Evolutionary conservation across 1,140 invertebrate genomes (phyloP), one percentile per base, ranked within the genome.

Genomic region (Globodera ellingtonae): DNA sequence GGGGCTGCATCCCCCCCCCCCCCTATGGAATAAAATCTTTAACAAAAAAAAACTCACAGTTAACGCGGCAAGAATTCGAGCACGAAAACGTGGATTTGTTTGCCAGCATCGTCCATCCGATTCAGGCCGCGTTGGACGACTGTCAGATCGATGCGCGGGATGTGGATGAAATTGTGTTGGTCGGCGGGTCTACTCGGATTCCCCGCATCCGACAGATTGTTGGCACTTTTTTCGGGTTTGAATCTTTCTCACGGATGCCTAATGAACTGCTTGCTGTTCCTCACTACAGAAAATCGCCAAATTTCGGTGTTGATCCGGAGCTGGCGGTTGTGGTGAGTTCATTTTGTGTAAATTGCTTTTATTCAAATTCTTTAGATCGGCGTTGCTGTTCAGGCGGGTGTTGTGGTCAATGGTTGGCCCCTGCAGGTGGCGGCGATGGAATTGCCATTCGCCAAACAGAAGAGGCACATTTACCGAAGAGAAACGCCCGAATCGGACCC

Each of bases 401-500:
- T 92, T 62, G 86, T 92, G 18, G 91, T 90, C n/a, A 91, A 91
- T 10, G 91, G 91, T 83, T 92, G 91, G 91, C 91, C 91, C 7
- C 84, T 91, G 59, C 90, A 90, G 21, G 91, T 92, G 24, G 91
- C 91, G 80, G 91, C 91, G 47, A 90, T 91, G 67, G 91, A 91
- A 83, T 79, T 91, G 52, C 90, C 88, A 7, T 86, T 87, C 1
- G 83, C 82, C 69, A 87, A 90, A 15, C 87, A 89, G 79, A 91
- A 91, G 84, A 87, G 91, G 74, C 90, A 91, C 76, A 75, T 90
- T 62, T 86, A 84, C 52, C 80, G 75, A 21, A 70, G 67, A 47
- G 67, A 70, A 47, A 10, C 24, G 24, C n/a, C 67, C 67, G 46
- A 47, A 13, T 70, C 46, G 67, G 24, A 70, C 8, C 35, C 67